These are phyloP conservation scores for Micrasema minimum DNA, from an alignment of 1,140 invertebrate genomes.

Conservation along the genomic window DNA sequence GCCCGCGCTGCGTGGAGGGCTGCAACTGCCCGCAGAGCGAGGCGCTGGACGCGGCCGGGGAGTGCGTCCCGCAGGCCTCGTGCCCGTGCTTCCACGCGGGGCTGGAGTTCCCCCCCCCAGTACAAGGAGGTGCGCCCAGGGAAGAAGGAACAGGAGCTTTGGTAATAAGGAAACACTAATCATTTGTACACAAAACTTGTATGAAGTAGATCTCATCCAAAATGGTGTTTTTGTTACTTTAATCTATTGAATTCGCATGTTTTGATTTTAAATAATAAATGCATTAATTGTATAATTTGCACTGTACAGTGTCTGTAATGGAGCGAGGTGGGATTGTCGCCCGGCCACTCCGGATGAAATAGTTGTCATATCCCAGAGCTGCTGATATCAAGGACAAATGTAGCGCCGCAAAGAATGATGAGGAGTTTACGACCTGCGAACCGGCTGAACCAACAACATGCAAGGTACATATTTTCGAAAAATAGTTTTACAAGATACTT, in stretches of 20 bases:
- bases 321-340: constrained; percentile 79
- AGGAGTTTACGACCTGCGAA: constrained; percentile 82
- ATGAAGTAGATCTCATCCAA: too few relatives aligned
- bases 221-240: too few relatives aligned
- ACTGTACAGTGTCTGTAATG: constrained; percentile 74
- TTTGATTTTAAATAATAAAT: too few relatives aligned
- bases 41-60: constrained; percentile 75
- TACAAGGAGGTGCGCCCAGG: constrained; percentile 78
- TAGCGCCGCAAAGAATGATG: constrained; percentile 68
- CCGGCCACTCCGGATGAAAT: constrained; percentile 73
- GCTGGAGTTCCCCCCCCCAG: constrained; percentile 77
- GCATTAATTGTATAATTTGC: too few relatives aligned
- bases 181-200: too few relatives aligned
- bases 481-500: too few relatives aligned
- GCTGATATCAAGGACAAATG: constrained; percentile 72
- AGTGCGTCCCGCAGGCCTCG: constrained; percentile 79
- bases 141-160: constrained; percentile 74
- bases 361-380: constrained; percentile 69
- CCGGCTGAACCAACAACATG: constrained; percentile 81
- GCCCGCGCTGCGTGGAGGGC: constrained; percentile 82
- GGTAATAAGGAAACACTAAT: too few relatives aligned
- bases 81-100: constrained; percentile 83
- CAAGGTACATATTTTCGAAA: too few relatives aligned
- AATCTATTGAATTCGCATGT: too few relatives aligned
- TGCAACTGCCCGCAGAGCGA: constrained; percentile 86